phyloP scores from a whole-genome alignment of 2,888 invertebrate species.

The Lochmaea crataegi region DNA sequence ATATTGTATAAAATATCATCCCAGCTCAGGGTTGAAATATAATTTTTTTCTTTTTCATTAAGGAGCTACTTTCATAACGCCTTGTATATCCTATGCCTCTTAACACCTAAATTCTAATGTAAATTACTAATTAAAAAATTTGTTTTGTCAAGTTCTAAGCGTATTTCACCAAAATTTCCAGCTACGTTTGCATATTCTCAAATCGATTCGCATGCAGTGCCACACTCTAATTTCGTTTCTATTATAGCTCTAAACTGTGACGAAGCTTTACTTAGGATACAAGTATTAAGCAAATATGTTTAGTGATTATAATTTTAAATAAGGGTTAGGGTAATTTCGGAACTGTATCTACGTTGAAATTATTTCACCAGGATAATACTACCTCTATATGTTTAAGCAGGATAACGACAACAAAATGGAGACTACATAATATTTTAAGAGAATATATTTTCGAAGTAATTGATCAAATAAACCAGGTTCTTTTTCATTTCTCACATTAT shows the following conservation, averaged over 20 bases:
- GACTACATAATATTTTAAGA: too few species aligned
- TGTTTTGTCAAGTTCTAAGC: background rate
- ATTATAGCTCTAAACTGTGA: too few species aligned
- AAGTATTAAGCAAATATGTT: slow-evolving; percentile 20
- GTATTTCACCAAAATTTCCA: background rate
- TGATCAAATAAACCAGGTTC: too few species aligned
- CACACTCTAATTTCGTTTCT: background rate
- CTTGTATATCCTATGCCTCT: background rate
- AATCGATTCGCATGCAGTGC: background rate
- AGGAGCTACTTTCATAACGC: too few species aligned
- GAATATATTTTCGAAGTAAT: too few species aligned
- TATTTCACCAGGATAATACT: background rate
- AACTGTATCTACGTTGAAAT: background rate
- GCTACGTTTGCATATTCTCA: background rate
- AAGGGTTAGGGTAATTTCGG: background rate
- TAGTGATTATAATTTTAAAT: slow-evolving; percentile 17
- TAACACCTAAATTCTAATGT: background rate
- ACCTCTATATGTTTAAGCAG: background rate
- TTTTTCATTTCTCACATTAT: too few species aligned
- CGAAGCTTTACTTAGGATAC: slow-evolving; percentile 10
- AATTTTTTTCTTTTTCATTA: too few species aligned
- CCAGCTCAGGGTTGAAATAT: too few species aligned
- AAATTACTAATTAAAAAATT: background rate
- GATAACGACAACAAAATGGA: background rate
- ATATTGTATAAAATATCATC: too few species aligned